Evolutionary conservation across 2,888 invertebrate species (phyloP), one percentile per base, ranked within the genome.

Genomic region (Apomyelois bistriatella): DNA sequence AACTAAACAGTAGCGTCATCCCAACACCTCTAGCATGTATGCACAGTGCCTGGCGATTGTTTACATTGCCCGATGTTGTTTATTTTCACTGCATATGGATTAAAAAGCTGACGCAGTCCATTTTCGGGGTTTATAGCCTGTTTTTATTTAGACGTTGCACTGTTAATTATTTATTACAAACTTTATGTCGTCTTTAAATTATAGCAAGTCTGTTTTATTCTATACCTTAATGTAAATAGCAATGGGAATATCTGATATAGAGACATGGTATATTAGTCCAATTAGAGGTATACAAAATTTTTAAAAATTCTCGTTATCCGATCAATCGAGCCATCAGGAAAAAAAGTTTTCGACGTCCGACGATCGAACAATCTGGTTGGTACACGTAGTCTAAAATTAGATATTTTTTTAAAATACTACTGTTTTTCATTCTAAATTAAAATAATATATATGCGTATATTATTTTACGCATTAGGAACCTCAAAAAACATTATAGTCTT

Each of bases 1-100:
- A 46, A 38, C 9, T 28, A 48, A 32, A 38, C 37, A 48, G 38
- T 38, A 48, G 22, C 48, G 48, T 37, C 28, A 38, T 9, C 32
- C 57, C 59, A 67, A 40, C 58, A 36, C 58, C 52, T 50, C 67
- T 56, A 58, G 63, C 56, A 57, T 43, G 58, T 77, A 73, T 81
- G 73, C 43, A 75, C 65, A 59, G 55, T 67, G 69, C 70, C 63
- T 62, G 53, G 65, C 58, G 60, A 72, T 76, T 90, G 89, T 89
- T 88, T 89, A 89, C 76, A 83, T 75, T 76, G 77, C 59, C 60
- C 58, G 72, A 72, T 72, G 60, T 75, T 88, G 89, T 89, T 89
- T 90, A 85, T 90, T 89, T 87, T 85, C 68, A 61, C 81, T 83
- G 72, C 80, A 80, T 87, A 87, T 87, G 86, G 86, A 89, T 87